phyloP scores from a whole-genome alignment of 2,888 invertebrate genomes.

The Pristionchus mayeri region DNA sequence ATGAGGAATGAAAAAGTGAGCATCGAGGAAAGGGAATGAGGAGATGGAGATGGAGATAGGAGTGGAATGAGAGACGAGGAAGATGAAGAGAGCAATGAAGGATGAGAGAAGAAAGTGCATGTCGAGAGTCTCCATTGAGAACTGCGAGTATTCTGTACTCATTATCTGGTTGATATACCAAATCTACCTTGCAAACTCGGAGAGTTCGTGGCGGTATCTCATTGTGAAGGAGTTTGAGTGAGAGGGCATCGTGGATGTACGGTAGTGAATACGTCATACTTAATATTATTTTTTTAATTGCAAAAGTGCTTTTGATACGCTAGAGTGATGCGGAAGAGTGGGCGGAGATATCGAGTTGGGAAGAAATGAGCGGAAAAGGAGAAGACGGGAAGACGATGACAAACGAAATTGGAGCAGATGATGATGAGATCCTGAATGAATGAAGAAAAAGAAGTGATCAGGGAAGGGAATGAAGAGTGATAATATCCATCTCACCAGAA shows the following conservation, averaged over 20 bases:
- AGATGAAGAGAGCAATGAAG: neutral
- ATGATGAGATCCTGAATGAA: constrained; percentile 1
- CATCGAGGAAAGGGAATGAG: neutral
- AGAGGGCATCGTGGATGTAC: neutral
- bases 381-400: neutral
- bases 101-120: neutral
- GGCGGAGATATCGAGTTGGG: neutral
- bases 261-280: neutral
- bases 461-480: neutral
- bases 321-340: neutral
- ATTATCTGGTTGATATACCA: neutral
- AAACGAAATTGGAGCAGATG: neutral
- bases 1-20: neutral
- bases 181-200: neutral
- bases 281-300: too few species aligned
- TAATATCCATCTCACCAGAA: neutral
- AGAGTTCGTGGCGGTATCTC: neutral
- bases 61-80: neutral
- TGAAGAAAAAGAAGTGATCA: too few species aligned
- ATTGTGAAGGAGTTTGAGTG: neutral
- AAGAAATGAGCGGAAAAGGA: neutral
- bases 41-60: neutral
- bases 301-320: neutral
- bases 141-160: neutral
- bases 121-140: neutral